Percentiles rank a stretch among this genome's conserved stretches.
Evolutionary conservation across 2,888 invertebrate species (phyloP).

Genomic region (Craniophora ligustri): DNA sequence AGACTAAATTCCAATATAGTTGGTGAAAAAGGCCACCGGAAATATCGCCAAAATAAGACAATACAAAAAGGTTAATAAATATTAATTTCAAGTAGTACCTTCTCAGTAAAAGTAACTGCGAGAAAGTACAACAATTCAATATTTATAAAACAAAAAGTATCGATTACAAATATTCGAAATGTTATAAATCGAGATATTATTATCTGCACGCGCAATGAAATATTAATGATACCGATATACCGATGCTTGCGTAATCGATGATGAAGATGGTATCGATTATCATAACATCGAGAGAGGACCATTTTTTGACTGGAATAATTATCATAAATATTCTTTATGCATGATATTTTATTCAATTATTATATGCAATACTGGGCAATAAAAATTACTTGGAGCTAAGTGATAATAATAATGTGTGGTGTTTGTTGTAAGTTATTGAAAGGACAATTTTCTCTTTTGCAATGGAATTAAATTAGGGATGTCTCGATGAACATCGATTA

Average conservation of each 20-base stretch:
- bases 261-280: slow-evolving; percentile 67
- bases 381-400: slow-evolving; percentile 17
- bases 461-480: neutral
- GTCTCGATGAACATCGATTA: too few relatives aligned
- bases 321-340: slow-evolving; percentile 53
- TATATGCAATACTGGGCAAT: slow-evolving; percentile 21
- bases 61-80: slow-evolving; percentile 15
- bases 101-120: slow-evolving; percentile 21
- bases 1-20: too few relatives aligned
- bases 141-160: slow-evolving; percentile 53
- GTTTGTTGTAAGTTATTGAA: neutral
- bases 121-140: slow-evolving; percentile 39
- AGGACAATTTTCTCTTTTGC: neutral
- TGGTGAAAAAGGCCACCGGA: neutral
- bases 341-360: slow-evolving; percentile 45
- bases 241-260: slow-evolving; percentile 62
- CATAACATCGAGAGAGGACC: slow-evolving; percentile 59
- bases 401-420: slow-evolving; percentile 21
- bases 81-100: slow-evolving; percentile 25
- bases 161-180: slow-evolving; percentile 50
- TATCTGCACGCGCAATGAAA: slow-evolving; percentile 52
- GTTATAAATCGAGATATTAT: slow-evolving; percentile 59
- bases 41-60: neutral
- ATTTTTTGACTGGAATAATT: slow-evolving; percentile 57
- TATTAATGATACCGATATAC: slow-evolving; percentile 56